Conservation (phyloP, 1,140 invertebrate genomes). For the Aethina tumida region DNA sequence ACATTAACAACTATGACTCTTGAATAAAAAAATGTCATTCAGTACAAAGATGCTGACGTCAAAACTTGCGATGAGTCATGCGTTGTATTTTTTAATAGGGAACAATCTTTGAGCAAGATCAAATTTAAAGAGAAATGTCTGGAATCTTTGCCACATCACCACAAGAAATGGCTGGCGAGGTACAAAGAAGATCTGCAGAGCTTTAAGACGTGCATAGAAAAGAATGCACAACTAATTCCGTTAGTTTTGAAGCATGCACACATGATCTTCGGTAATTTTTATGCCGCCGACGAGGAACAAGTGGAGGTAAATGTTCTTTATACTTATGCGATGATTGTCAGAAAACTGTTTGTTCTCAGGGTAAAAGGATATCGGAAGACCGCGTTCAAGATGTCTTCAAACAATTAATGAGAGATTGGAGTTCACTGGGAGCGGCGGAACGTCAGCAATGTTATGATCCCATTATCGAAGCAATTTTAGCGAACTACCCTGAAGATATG, state of each 20-base stretch:
- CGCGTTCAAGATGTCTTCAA: slow-evolving; percentile 90
- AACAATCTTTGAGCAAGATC: slow-evolving; percentile 52
- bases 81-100: slow-evolving; percentile 33
- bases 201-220: slow-evolving; percentile 69
- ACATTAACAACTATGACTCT: slow-evolving; percentile 32
- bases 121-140: slow-evolving; percentile 66
- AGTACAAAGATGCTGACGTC: neutral
- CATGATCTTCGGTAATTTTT: slow-evolving; percentile 73
- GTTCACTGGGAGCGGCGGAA: slow-evolving; percentile 69
- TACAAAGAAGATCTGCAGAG: slow-evolving; percentile 68
- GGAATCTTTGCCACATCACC: slow-evolving; percentile 57
- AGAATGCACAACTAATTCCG: slow-evolving; percentile 76
- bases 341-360: neutral
- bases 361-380: slow-evolving; percentile 46
- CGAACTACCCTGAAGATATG: slow-evolving; percentile 55
- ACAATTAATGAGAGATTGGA: slow-evolving; percentile 95
- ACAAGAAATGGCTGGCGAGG: slow-evolving; percentile 63
- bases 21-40: slow-evolving; percentile 15
- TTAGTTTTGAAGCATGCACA: slow-evolving; percentile 73
- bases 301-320: slow-evolving; percentile 10
- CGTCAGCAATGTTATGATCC: slow-evolving; percentile 81
- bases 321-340: neutral
- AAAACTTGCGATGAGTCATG: too few relatives aligned
- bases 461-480: slow-evolving; percentile 75
- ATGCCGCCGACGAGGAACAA: slow-evolving; percentile 26